Evolutionary conservation across 37 sponge, comb jelly and placozoan species (phyloP).

Genomic region (Amphimedon queenslandica): DNA sequence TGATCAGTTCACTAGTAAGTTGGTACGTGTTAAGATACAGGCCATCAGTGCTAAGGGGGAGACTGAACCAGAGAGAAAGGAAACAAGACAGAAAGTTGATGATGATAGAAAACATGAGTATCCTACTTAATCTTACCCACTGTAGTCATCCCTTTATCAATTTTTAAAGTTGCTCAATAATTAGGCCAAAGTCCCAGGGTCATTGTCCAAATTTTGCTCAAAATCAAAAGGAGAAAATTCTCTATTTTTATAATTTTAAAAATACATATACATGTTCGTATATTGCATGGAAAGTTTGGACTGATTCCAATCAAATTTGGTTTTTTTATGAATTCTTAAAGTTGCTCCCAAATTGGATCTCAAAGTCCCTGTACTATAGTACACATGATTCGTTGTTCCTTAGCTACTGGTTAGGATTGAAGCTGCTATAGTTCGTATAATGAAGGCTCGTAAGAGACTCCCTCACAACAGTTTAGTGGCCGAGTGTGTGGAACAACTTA

Average conservation of each 20-base stretch:
- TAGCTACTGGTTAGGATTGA: constrained; percentile 76
- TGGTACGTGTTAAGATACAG: constrained; percentile 92
- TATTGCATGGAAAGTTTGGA: too few species aligned
- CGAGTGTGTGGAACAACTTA: constrained; percentile 90
- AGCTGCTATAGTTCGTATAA: constrained; percentile 97
- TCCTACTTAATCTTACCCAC: constrained; percentile 17
- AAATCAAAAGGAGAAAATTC: too few species aligned
- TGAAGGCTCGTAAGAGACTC: constrained; percentile 96
- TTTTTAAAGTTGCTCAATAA: too few species aligned
- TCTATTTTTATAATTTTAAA: not conserved
- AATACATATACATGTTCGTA: too few species aligned
- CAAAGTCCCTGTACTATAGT: too few species aligned
- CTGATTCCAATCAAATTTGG: too few species aligned
- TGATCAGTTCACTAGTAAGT: constrained; percentile 95
- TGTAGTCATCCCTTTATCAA: too few species aligned
- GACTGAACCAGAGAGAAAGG: constrained; percentile 93
- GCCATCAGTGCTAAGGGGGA: constrained; percentile 90
- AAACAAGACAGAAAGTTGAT: constrained; percentile 96
- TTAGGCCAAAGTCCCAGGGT: not conserved
- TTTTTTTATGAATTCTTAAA: too few species aligned
- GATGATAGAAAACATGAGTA: constrained; percentile 99
- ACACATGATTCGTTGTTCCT: constrained; percentile 10
- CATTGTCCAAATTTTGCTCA: too few species aligned
- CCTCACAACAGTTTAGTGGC: constrained; percentile 78
- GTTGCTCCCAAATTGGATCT: too few species aligned